Base-by-base conservation (phyloP, 2,888 invertebrate species). In the Ectropis crepuscularia region DNA sequence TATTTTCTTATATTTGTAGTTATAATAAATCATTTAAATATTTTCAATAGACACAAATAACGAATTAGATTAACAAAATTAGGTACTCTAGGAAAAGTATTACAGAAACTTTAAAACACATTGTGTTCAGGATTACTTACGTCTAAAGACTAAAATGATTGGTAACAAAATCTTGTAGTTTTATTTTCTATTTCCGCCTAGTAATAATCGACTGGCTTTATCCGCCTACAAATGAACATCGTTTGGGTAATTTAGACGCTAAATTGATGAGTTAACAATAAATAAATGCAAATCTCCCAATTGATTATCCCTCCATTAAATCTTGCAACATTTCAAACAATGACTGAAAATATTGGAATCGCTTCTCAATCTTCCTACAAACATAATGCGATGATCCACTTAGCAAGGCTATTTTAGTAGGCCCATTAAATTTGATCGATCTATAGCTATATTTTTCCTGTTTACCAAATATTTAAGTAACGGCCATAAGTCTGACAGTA, bases 381-480 rank as follows among this genome's bases (percentile, higher is more conserved):
- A 80, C 76, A 84, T 82, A 83, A 84, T 81, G 79, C 80, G 75
- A 68, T 79, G 86, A 86, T 87, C 90, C 88, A 91, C 91, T 91
- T 88, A 87, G 75, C 85, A 81, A 73, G 70, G 79, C 86, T 90
- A 90, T 90, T 92, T 91, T 85, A 85, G 82, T 83, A 77, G 75
- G 72, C 80, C 81, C 90, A 91, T 92, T 90, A 90, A 88, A 91
- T 88, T 89, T 91, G 92, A 92, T 92, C 90, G 90, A 92, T 91
- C 90, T 69, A 86, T 86, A 83, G 82, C 88, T 86, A 91, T 92
- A 92, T 92, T 92, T 92, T 92, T 92, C 88, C 89, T 91, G 91
- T 92, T 92, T 92, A 92, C 92, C 90, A 91, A 92, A 92, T 92
- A 92, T 92, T 92, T 91, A 92, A 92, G 92, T 92, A 92, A 92